Evolutionary conservation across 2,888 invertebrate species (phyloP).

Genomic region (Volucella inflata): DNA sequence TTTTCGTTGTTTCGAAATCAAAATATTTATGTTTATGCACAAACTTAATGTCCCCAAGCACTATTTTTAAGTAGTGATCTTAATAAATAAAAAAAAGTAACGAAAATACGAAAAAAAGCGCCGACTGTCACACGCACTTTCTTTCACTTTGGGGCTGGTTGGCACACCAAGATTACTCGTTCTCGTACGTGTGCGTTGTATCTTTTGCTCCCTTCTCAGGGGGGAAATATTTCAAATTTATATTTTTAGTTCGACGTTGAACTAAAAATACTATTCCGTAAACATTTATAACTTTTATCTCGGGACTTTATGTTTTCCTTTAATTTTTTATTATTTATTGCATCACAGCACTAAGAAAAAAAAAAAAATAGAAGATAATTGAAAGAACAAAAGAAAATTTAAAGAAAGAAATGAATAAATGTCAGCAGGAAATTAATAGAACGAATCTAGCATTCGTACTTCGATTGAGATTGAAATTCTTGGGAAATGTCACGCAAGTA

Average conservation of each 20-base stretch:
- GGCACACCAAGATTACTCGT: constrained; percentile 22
- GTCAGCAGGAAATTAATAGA: constrained; percentile 28
- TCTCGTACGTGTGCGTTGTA: constrained; percentile 33
- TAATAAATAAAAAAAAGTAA: constrained; percentile 25
- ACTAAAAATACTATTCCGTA: constrained; percentile 68
- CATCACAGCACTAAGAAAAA: constrained; percentile 52
- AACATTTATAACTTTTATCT: constrained; percentile 54
- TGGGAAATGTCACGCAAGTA: constrained; percentile 25
- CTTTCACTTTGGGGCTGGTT: constrained; percentile 36
- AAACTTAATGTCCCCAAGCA: constrained; percentile 56
- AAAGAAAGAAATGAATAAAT: constrained; percentile 8
- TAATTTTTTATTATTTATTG: constrained; percentile 9
- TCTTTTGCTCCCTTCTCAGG: constrained; percentile 40
- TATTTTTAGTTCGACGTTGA: constrained; percentile 51
- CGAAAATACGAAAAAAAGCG: constrained; percentile 28
- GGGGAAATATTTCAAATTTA: constrained; percentile 50
- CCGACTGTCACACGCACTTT: constrained; percentile 62
- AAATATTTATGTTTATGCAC: constrained; percentile 66
- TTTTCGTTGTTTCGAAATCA: constrained; percentile 56
- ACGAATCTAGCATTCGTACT: constrained; percentile 7
- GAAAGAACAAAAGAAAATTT: constrained; percentile 13
- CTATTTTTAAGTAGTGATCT: constrained; percentile 61
- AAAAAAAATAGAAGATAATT: constrained; percentile 35
- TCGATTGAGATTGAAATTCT: constrained; percentile 38
- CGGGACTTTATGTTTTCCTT: constrained; percentile 19